Evolutionary conservation across 1,140 invertebrate species (phyloP), one percentile per base, ranked within the genome.

Genomic region (Leptoteleia sp.): DNA sequence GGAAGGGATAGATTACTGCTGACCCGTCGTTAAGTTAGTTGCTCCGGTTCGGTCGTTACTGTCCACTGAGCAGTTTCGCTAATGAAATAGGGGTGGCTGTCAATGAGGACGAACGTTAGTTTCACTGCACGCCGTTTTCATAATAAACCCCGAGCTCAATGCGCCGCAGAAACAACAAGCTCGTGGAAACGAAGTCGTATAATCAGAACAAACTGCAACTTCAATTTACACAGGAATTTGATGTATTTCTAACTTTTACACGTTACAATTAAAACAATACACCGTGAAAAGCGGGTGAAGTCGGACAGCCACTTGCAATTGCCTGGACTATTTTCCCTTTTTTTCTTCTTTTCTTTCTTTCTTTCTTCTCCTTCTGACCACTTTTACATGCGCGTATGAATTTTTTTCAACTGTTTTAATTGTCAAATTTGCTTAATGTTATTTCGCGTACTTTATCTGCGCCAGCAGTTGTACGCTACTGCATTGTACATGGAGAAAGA

Each of bases 1-100:
- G 75, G 68, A 70, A 71, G 52, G 71, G 77, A 71, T 79, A 72
- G 76, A 83, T 81, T 77, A 64, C 76, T 71, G 78, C 75, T 83
- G 81, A 83, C 80, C 80, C 80, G 67, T 76, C 76, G 70, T 83
- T 83, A 79, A 77, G 78, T 83, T 81, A 76, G 79, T 82, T 80
- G 61, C 45, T 64, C 54, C 22, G 37, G 47, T 75, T 78, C 65
- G 37, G 64, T 70, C 65, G 71, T 79, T 75, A 72, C 64, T 67
- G 65, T 78, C 54, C 61, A 54, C 50, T 64, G 76, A 79, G 54
- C 61, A 83, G 80, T 81, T 81, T 67, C 55, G 42, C 65, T 80
- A 83, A 83, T 83, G 79, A 83, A 80, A 81, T 79, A 76, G 67
- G 57, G 77, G 61, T 72, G 62, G 76, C 29, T 67, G 67, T 55